phyloP scores from a whole-genome alignment of 2,888 invertebrate species.

The Cremastobaeus sp. region DNA sequence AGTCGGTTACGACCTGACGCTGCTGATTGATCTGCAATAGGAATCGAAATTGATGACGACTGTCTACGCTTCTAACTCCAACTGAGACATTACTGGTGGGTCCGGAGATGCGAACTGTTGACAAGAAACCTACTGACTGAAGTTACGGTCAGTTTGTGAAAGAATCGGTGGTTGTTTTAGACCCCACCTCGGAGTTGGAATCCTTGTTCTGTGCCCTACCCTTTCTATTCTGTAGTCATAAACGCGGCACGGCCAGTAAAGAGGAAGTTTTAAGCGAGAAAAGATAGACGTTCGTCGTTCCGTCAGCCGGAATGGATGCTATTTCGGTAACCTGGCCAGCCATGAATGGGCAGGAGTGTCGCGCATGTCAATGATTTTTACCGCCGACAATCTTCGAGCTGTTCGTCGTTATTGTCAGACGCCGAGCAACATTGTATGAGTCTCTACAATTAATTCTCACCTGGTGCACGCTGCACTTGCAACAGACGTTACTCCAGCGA shows the following conservation, averaged over 20 bases:
- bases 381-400: too few species aligned
- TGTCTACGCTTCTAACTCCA: too few species aligned
- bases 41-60: not conserved
- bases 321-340: conserved; percentile 77
- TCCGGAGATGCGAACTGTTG: conserved; percentile 66
- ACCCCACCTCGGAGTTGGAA: conserved; percentile 66
- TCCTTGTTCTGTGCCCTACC: conserved; percentile 58
- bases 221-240: conserved; percentile 49
- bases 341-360: conserved; percentile 78
- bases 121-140: conserved; percentile 71
- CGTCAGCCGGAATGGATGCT: conserved; percentile 71
- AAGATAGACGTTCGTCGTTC: conserved; percentile 56
- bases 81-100: not conserved
- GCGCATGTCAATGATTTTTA: conserved; percentile 72
- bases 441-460: conserved; percentile 12
- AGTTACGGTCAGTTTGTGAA: conserved; percentile 65
- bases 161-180: conserved; percentile 67
- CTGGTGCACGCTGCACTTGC: not conserved
- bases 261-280: conserved; percentile 54
- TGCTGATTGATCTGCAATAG: conserved; percentile 82
- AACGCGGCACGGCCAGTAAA: conserved; percentile 48
- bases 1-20: conserved; percentile 84
- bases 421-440: not conserved
- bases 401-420: not conserved
- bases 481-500: conserved; percentile 7